phyloP scores from a whole-genome alignment of 2,113 vertebrate genomes.

The Rhinopomastus cyanomelas region DNA sequence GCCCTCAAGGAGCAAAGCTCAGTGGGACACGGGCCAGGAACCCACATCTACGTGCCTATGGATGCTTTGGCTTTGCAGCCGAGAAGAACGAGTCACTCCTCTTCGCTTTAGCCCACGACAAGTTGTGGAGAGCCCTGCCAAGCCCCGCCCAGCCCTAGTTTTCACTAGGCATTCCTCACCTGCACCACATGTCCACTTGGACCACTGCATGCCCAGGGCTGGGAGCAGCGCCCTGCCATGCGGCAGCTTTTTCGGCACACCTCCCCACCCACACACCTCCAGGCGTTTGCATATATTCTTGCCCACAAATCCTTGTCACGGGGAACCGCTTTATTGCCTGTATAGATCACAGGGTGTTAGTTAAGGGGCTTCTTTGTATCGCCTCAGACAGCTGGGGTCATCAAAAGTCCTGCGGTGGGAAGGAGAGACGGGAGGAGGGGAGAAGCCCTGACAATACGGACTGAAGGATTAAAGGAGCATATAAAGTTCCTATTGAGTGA shows the following conservation, averaged over 20 bases:
- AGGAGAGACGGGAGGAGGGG: slow-evolving; percentile 68
- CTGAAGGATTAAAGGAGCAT: slow-evolving; percentile 72
- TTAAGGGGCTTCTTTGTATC: slow-evolving; percentile 70
- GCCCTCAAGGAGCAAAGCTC: neutral
- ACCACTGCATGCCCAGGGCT: neutral
- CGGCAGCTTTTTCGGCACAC: neutral
- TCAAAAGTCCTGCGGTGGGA: slow-evolving; percentile 65
- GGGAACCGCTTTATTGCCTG: slow-evolving; percentile 66
- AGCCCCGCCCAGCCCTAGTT: neutral
- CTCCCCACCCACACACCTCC: slow-evolving; percentile 26
- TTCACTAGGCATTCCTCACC: neutral
- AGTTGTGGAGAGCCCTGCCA: no score
- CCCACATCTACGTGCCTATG: neutral
- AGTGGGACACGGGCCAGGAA: neutral
- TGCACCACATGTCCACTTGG: accelerated
- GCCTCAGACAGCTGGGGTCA: slow-evolving; percentile 70
- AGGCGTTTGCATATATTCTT: slow-evolving; percentile 65
- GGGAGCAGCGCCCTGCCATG: accelerated
- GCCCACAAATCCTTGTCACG: slow-evolving; percentile 61
- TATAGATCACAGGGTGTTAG: slow-evolving; percentile 68
- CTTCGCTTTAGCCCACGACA: neutral
- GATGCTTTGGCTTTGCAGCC: neutral
- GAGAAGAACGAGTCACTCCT: neutral
- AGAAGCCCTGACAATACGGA: slow-evolving; percentile 67
- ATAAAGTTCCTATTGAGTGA: slow-evolving; percentile 74